Percentiles rank a stretch among this genome's conserved stretches.
Conservation (phyloP, 2,797 vertebrate genomes). For the Anguilla marmorata region DNA sequence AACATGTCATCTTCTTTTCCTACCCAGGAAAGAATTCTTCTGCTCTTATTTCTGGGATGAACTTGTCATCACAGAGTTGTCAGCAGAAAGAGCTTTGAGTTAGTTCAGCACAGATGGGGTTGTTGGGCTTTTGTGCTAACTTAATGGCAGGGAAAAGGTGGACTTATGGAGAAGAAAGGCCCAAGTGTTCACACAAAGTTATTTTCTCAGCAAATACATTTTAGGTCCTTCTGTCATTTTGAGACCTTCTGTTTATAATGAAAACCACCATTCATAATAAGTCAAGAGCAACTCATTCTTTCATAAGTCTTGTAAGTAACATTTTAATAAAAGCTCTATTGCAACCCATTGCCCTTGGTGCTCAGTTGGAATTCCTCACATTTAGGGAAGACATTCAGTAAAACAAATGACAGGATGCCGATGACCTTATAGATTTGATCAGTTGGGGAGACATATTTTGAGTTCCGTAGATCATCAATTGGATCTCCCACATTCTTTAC, state of each 20-base stretch:
- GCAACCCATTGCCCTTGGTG: background rate
- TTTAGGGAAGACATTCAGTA: background rate
- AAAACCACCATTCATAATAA: conserved; percentile 15
- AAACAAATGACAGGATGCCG: background rate
- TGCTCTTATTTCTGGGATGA: conserved; percentile 31
- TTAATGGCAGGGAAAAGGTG: conserved; percentile 38
- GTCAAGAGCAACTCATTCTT: conserved; percentile 26
- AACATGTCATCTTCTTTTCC: conserved; percentile 1
- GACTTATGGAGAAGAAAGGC: conserved; percentile 35
- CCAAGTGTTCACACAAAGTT: conserved; percentile 33
- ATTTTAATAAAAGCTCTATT: conserved; percentile 24
- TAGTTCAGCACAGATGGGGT: conserved; percentile 6
- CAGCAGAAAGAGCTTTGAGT: conserved; percentile 5
- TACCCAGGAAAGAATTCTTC: background rate
- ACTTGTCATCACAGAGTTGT: conserved; percentile 30
- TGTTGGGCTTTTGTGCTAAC: conserved; percentile 31
- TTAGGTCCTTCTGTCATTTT: conserved; percentile 40
- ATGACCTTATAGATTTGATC: conserved; percentile 10
- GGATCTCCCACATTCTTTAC: conserved; percentile 29
- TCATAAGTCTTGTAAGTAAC: conserved; percentile 34
- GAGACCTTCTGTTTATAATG: conserved; percentile 28
- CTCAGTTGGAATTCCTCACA: background rate
- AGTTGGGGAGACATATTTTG: conserved; percentile 34
- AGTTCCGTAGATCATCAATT: background rate
- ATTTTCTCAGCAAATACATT: conserved; percentile 39